Conservation (phyloP, 2,888 invertebrate species). For the Pecten maximus region DNA sequence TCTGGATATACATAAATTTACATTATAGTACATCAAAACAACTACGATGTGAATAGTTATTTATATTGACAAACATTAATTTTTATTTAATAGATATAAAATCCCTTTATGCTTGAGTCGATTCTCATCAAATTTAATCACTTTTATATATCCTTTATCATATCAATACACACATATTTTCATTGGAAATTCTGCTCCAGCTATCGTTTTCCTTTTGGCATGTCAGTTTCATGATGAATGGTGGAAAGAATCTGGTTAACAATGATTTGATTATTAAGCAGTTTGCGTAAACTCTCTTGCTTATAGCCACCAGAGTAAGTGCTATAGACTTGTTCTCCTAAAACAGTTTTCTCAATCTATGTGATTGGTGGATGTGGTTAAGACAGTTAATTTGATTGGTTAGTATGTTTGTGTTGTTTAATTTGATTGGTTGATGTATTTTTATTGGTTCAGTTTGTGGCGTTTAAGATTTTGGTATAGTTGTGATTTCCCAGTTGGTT, state of each 20-base stretch:
- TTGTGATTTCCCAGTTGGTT: constrained; percentile 12
- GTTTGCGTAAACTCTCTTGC: not conserved
- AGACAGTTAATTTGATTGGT: not conserved
- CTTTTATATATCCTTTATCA: not conserved
- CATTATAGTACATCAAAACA: not conserved
- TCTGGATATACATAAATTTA: not conserved
- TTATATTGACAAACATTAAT: not conserved
- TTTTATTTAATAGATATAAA: not conserved
- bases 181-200: not conserved
- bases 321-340: not conserved
- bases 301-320: not conserved
- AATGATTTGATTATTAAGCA: not conserved
- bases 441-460: not conserved
- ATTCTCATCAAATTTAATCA: not conserved
- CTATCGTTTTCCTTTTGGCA: not conserved
- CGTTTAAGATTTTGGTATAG: not conserved
- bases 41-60: not conserved
- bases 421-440: constrained; percentile 28
- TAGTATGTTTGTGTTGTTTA: not conserved
- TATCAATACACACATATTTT: not conserved
- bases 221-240: not conserved
- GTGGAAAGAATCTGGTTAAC: not conserved
- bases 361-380: constrained; percentile 29
- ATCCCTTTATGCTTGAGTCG: not conserved
- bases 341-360: not conserved